These are phyloP conservation scores for Alosa sapidissima DNA, from an alignment of 2,797 vertebrate genomes.

Conservation along the genomic window DNA sequence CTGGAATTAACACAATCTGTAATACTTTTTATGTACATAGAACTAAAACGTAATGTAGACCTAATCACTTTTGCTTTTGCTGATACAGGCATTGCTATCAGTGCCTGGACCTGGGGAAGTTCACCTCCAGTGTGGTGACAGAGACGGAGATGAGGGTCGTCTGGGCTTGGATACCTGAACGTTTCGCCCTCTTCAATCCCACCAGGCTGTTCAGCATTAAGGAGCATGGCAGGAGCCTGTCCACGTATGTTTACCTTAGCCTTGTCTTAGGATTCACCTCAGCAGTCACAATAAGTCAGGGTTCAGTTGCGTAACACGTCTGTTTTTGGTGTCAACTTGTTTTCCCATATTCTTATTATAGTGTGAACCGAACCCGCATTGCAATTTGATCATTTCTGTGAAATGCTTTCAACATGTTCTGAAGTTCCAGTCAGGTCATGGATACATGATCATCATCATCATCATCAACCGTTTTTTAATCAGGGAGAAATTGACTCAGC, in stretches of 20 bases:
- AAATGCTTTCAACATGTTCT: background rate
- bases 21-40: background rate
- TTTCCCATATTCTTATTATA: slow-evolving; percentile 29
- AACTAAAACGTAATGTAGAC: too few species aligned
- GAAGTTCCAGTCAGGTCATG: background rate
- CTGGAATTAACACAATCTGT: background rate
- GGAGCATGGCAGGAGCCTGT: slow-evolving; percentile 76
- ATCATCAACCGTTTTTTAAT: too few species aligned
- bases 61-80: slow-evolving; percentile 7
- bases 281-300: background rate
- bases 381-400: background rate
- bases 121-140: slow-evolving; percentile 77
- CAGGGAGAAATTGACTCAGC: too few species aligned
- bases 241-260: slow-evolving; percentile 69
- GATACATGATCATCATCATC: background rate
- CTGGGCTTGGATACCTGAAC: slow-evolving; percentile 90
- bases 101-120: slow-evolving; percentile 75
- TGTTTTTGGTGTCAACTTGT: slow-evolving; percentile 64
- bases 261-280: background rate
- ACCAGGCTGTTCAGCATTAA: slow-evolving; percentile 75
- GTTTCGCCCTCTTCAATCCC: slow-evolving; percentile 83
- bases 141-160: slow-evolving; percentile 82
- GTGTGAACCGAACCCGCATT: background rate
- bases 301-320: background rate
- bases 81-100: slow-evolving; percentile 73